A percentile compares a stretch with the other conserved stretches of the same genome.
phyloP scores from a whole-genome alignment of 2,888 invertebrate species.

The Stenolophus ochropezus region DNA sequence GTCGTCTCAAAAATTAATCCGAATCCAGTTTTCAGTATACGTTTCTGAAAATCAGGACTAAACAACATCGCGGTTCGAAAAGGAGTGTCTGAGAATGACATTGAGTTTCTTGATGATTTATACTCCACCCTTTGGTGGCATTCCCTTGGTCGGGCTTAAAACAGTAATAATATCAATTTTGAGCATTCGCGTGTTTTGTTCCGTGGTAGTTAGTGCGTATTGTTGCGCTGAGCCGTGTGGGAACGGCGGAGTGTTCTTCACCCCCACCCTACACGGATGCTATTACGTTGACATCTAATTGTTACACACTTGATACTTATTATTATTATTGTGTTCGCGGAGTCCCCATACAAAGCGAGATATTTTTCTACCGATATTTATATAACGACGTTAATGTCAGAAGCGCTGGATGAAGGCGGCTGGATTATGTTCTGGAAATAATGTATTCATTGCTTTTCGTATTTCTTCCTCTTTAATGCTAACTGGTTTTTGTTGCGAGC shows the following conservation, averaged over 20 bases:
- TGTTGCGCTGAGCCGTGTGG: constrained; percentile 51
- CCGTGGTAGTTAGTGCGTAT: constrained; percentile 38
- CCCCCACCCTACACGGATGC: constrained; percentile 32
- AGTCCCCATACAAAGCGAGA: constrained; percentile 30
- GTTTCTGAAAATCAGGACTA: too few species aligned
- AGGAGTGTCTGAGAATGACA: not conserved
- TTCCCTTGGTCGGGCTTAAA: constrained; percentile 19
- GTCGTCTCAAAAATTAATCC: too few species aligned
- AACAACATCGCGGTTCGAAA: not conserved
- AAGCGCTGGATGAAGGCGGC: constrained; percentile 6
- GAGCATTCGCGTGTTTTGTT: constrained; percentile 50
- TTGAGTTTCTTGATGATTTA: not conserved
- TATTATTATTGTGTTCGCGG: constrained; percentile 56
- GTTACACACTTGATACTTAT: constrained; percentile 56
- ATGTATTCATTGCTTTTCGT: constrained; percentile 55
- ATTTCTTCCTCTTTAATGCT: constrained; percentile 41
- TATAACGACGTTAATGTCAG: constrained; percentile 52
- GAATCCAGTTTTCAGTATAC: too few species aligned
- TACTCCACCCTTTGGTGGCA: not conserved
- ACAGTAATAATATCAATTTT: constrained; percentile 57
- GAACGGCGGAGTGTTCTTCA: constrained; percentile 45
- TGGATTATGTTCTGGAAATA: constrained; percentile 53
- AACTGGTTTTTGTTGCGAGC: constrained; percentile 25
- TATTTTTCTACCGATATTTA: constrained; percentile 57
- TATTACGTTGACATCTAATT: constrained; percentile 58